Evolutionary conservation across 2,888 invertebrate genomes (phyloP), one percentile per base, ranked within the genome.

Genomic region (Phragmatobia fuliginosa): DNA sequence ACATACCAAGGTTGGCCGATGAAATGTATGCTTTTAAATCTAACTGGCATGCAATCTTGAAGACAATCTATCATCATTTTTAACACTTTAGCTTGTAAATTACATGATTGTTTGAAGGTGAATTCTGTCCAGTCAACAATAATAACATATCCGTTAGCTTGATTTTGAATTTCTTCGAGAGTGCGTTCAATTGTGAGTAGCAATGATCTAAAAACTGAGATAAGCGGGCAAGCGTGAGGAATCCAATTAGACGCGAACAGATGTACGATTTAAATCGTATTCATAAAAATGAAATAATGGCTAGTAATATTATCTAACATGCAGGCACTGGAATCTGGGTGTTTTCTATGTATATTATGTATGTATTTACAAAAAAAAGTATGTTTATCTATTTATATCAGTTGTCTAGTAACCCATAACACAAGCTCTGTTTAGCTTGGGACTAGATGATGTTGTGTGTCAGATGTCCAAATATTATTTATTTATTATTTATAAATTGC

Each of bases 111-210:
- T 80, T 97, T 96, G 82, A 98, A 96, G 1, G 98, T 97, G 88
- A 98, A 98, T 90, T 97, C 97, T 59, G 97, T 97, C 98, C 98
- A 98, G 90, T 98, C 98, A 10, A 98, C 97, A 75, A 98, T 97
- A 56, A 98, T 96, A 65, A 98, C 97, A 91, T 98, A 98, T 79
- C 98, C 98, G 85, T 97, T 97, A 68, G 97, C 96, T 93, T 97
- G 97, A 89, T 98, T 98, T 79, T 97, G 97, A 67, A 97, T 96
- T 81, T 98, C 97, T 74, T 97, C 96, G 56, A 98, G 96, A 52
- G 98, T 96, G 78, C 97, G 97, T 88, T 98, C 98, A 68, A 98
- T 91, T 8, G 98, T 97, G 77, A 98, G 95, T 62, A 98, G 91
- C 36, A 98, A 93, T 11, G 98, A 97, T 78, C 97, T 95, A 88